A percentile compares a stretch with the other conserved stretches of the same genome.
Evolutionary conservation across 2,113 vertebrate species (phyloP).

Genomic region (Steatornis caripensis): DNA sequence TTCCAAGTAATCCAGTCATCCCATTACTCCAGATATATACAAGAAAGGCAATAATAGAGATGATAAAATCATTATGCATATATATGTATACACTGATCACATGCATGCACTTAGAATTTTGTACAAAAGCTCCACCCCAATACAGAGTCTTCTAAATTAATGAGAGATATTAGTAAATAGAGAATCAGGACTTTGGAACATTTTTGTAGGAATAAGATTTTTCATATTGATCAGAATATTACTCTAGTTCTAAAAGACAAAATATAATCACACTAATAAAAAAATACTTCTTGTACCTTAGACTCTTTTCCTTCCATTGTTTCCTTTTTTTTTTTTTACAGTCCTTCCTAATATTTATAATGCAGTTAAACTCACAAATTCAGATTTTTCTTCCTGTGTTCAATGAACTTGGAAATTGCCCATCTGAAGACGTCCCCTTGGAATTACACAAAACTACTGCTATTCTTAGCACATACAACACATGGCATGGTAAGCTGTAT

Average conservation of each 20-base stretch:
- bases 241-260: background rate
- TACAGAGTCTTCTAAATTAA: background rate
- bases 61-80: background rate
- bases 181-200: background rate
- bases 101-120: background rate
- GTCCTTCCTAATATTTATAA: background rate
- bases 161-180: background rate
- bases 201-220: background rate
- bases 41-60: background rate
- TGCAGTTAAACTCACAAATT: background rate
- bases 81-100: accelerated
- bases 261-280: background rate
- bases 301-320: background rate
- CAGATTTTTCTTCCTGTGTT: background rate
- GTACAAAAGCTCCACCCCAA: accelerated
- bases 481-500: background rate
- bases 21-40: background rate
- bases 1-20: background rate
- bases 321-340: background rate
- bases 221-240: background rate
- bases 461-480: background rate
- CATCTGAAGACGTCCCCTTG: background rate
- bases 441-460: background rate
- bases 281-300: background rate
- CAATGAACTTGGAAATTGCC: background rate